Conservation (phyloP, 2,797 vertebrate species). For the Alcedo atthis region DNA sequence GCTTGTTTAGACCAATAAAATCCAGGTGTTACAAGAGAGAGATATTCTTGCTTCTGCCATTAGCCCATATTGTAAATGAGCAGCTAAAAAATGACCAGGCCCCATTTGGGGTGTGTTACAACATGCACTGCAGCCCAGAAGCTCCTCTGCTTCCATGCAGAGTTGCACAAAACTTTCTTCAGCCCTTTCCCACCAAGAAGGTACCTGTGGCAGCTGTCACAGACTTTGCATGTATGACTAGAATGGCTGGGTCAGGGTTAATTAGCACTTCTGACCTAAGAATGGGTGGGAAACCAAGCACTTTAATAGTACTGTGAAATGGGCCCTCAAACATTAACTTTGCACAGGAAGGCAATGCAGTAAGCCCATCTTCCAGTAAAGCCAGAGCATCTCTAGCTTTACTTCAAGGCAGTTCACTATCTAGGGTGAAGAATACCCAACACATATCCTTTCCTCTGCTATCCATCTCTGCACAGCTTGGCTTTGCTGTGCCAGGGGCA, state of each 20-base stretch:
- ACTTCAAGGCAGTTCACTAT: background rate
- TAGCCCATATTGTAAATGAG: background rate
- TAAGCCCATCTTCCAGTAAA: background rate
- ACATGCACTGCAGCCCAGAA: background rate
- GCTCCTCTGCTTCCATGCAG: background rate
- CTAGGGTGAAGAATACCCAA: background rate
- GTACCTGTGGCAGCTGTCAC: fast-evolving
- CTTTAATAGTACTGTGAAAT: background rate
- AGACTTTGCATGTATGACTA: fast-evolving
- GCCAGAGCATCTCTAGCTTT: background rate
- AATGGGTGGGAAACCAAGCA: background rate
- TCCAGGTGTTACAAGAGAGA: background rate
- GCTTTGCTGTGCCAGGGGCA: background rate
- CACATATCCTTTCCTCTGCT: background rate
- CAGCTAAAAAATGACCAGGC: background rate
- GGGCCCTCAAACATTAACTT: background rate
- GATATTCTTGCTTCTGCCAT: background rate
- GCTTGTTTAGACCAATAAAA: background rate
- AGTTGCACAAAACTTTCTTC: background rate
- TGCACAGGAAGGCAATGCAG: background rate
- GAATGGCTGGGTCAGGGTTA: background rate
- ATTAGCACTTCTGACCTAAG: background rate
- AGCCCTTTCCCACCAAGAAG: background rate
- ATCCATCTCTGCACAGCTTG: background rate
- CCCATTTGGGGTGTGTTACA: background rate